A percentile compares a stretch with the other conserved stretches of the same genome.
phyloP scores from a whole-genome alignment of 2,888 invertebrate species.

The Pheosia tremula region DNA sequence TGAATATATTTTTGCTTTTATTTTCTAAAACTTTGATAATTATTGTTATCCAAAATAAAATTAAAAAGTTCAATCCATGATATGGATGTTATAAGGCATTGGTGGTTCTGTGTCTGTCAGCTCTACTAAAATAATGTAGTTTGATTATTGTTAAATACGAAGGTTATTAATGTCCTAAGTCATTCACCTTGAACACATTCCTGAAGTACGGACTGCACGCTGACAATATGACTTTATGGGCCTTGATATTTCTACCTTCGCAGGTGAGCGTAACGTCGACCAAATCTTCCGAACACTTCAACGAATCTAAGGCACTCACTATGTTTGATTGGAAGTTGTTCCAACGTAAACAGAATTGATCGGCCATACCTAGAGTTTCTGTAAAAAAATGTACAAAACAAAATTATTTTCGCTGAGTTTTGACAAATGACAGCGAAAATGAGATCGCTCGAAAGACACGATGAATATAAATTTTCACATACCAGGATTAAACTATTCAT shows the following conservation, averaged over 20 bases:
- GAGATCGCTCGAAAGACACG: conserved; percentile 22
- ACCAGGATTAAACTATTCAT: conserved; percentile 53
- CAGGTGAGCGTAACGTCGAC: conserved; percentile 90
- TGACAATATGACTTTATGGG: conserved; percentile 90
- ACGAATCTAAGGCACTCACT: conserved; percentile 87
- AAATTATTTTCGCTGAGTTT: conserved; percentile 47
- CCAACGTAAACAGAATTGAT: conserved; percentile 91
- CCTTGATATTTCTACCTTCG: conserved; percentile 89
- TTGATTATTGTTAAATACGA: conserved; percentile 62
- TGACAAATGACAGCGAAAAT: conserved; percentile 50
- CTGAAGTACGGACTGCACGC: conserved; percentile 91
- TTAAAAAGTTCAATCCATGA: too few species aligned
- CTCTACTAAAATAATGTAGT: conserved; percentile 10
- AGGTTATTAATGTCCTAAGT: conserved; percentile 80
- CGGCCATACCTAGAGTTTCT: conserved; percentile 78
- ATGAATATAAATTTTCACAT: conserved; percentile 31
- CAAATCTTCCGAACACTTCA: conserved; percentile 88
- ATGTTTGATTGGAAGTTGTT: conserved; percentile 90
- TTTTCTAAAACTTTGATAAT: not conserved
- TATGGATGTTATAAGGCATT: too few species aligned
- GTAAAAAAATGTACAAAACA: conserved; percentile 60
- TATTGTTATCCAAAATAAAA: too few species aligned
- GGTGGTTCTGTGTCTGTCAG: too few species aligned
- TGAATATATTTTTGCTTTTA: conserved; percentile 18
- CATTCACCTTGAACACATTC: conserved; percentile 88